Conservation (phyloP, 2,888 invertebrate genomes). For the Nebria salina region DNA sequence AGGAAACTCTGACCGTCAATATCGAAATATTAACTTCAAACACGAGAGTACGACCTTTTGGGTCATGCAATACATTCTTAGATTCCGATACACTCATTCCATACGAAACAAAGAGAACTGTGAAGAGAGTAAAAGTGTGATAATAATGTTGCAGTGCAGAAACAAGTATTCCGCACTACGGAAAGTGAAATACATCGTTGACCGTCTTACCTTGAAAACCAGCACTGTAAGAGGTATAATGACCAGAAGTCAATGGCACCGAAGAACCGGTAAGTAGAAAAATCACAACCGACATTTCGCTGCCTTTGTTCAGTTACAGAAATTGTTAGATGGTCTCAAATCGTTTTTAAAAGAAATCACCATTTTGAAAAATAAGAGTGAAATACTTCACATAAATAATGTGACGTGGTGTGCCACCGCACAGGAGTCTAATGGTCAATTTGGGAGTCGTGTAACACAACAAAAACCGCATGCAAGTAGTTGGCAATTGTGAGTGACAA, state of each 20-base stretch:
- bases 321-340: not conserved
- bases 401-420: not conserved
- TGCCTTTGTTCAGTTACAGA: not conserved
- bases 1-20: not conserved
- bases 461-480: not conserved
- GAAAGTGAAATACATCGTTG: not conserved
- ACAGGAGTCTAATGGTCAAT: conserved; percentile 10
- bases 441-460: conserved; percentile 3
- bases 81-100: not conserved
- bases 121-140: not conserved
- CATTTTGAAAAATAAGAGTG: not conserved
- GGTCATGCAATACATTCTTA: no score
- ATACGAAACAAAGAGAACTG: not conserved
- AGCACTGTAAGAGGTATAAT: not conserved
- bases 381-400: not conserved
- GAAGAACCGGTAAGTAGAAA: not conserved
- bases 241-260: conserved; percentile 1
- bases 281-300: not conserved
- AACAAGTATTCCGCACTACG: not conserved
- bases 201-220: not conserved
- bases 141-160: not conserved
- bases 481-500: conserved; percentile 20
- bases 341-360: no score
- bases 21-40: no score
- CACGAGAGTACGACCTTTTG: no score